Base-by-base conservation (phyloP, 1,140 invertebrate species). In the Potamilus streckersoni region DNA sequence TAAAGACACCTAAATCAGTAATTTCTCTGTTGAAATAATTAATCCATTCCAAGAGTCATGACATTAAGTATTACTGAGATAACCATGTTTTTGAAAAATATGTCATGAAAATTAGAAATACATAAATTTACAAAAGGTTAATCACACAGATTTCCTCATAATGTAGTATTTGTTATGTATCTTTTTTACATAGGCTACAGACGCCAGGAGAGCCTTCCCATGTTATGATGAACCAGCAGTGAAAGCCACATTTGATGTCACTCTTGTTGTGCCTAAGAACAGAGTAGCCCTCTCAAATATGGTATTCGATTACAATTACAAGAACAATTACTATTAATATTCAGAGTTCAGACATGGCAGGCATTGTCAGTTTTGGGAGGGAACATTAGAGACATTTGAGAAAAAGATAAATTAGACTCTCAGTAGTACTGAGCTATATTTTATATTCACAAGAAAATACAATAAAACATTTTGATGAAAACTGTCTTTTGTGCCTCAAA, bases 181-280 rank as follows among this genome's bases (percentile, higher is more conserved):
- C 38, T 62, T 79, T 70, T 71, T 58, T 60, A 71, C 80, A 49
- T 94, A 97, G 91, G 92, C 97, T 0, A 97, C 96, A 38, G 96
- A 98, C 93, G 97, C 97, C 20, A 92, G 97, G 71, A 91, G 95
- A 80, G 97, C 96, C 86, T 98, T 99, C 86, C 97, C 97, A 14
- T 98, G 97, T 89, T 99, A 96, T 96, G 97, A 99, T 91, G 97
- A 99, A 88, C 97, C 97, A 59, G 95, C 96, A 16, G 92, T 96
- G 14, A 99, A 99, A 90, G 95, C 97, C 11, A 97, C 96, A 3
- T 99, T 99, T 92, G 94, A 97, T 88, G 95, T 99, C 66, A 94
- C 94, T 0, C 89, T 99, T 8, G 92, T 94, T 80, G 94, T 96
- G 73, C 95, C 95, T 5, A 87, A 90, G 70, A 88, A 91, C 73